Evolutionary conservation across 2,797 vertebrate species (phyloP).

Genomic region (Pseudochaenichthys georgianus): DNA sequence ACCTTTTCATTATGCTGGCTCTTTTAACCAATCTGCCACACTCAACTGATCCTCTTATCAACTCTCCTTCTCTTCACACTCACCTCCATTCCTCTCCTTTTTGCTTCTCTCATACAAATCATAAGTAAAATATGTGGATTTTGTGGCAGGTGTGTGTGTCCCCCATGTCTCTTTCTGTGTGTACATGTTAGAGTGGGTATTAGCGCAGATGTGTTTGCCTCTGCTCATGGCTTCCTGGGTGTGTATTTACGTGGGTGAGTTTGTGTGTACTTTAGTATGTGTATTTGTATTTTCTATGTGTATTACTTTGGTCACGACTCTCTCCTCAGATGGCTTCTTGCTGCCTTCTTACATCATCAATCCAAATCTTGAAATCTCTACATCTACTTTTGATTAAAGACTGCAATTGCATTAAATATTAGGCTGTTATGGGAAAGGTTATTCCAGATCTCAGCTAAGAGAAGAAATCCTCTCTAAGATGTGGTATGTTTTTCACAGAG

Average conservation of each 20-base stretch:
- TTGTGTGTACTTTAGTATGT: conserved; percentile 30
- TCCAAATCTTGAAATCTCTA: conserved; percentile 51
- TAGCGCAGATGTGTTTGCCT: conserved; percentile 43
- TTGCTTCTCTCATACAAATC: conserved; percentile 17
- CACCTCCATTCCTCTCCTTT: conserved; percentile 16
- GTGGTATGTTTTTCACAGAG: conserved; percentile 1
- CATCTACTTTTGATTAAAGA: conserved; percentile 52
- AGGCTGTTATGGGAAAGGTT: conserved; percentile 9
- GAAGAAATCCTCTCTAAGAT: neutral
- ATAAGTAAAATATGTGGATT: conserved; percentile 39
- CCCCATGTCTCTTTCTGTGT: conserved; percentile 18
- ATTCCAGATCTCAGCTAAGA: neutral
- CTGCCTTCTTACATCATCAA: conserved; percentile 65
- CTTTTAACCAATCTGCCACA: conserved; percentile 44
- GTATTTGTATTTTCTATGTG: conserved; percentile 27
- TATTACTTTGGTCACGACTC: conserved; percentile 49
- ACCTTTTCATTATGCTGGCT: conserved; percentile 53
- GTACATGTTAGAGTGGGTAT: conserved; percentile 31
- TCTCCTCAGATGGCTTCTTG: conserved; percentile 46
- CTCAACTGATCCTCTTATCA: conserved; percentile 34
- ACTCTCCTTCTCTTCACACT: conserved; percentile 22
- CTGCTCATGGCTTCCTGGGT: conserved; percentile 23
- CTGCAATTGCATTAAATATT: conserved; percentile 18
- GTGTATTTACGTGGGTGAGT: conserved; percentile 38
- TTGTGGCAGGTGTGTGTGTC: conserved; percentile 10